phyloP scores from a whole-genome alignment of 2,888 invertebrate species.

The Clostera curtula region DNA sequence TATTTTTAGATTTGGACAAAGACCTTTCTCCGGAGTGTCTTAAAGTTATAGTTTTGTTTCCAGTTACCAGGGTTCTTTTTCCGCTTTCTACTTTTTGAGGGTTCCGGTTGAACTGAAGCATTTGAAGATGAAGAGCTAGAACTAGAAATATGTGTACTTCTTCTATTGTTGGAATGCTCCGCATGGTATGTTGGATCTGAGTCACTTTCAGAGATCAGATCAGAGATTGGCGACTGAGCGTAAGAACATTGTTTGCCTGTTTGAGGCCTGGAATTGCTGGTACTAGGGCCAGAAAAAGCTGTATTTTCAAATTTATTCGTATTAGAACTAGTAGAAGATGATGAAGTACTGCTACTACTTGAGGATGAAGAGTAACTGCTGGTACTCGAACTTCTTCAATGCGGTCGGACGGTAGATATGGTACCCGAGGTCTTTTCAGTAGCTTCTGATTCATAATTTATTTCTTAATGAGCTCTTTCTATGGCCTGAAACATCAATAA shows the following conservation, averaged over 20 bases:
- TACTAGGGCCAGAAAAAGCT: constrained; percentile 10
- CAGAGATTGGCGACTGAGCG: constrained; percentile 2
- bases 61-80: constrained; percentile 4
- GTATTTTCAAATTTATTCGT: constrained; percentile 7
- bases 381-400: constrained; percentile 7
- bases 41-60: constrained; percentile 5
- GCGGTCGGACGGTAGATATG: constrained; percentile 3
- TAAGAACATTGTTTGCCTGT: constrained; percentile 4
- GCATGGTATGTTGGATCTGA: constrained; percentile 7
- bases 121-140: constrained; percentile 3
- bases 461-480: constrained; percentile 6
- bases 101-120: neutral
- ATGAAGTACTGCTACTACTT: constrained; percentile 9
- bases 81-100: constrained; percentile 1
- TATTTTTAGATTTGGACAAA: neutral
- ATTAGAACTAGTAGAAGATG: constrained; percentile 7
- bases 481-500: constrained; percentile 7
- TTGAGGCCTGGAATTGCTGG: constrained; percentile 8
- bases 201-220: constrained; percentile 8
- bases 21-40: constrained; percentile 1
- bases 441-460: constrained; percentile 5
- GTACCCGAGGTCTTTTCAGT: constrained; percentile 3
- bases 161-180: neutral
- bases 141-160: constrained; percentile 1
- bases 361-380: constrained; percentile 10